These are phyloP conservation scores for Diachasma alloeum DNA, from an alignment of 1,140 invertebrate species.

Conservation along the genomic window DNA sequence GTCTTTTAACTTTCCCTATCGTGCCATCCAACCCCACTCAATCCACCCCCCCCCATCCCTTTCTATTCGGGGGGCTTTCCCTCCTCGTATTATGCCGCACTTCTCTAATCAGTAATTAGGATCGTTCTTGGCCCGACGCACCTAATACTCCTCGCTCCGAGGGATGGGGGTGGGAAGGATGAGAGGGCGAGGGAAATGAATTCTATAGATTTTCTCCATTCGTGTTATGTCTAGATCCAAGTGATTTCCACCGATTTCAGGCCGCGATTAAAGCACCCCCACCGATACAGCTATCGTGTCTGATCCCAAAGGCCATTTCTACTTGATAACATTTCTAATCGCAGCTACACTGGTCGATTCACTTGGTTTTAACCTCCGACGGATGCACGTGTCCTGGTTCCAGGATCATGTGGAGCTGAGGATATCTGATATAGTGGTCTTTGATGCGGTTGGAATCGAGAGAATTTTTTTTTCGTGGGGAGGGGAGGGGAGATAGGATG, in stretches of 20 bases:
- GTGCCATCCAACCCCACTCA: not conserved
- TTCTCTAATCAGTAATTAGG: conserved; percentile 8
- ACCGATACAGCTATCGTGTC: not conserved
- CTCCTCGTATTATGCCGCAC: conserved; percentile 7
- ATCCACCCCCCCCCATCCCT: not conserved
- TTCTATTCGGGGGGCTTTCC: not conserved
- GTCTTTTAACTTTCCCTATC: not conserved
- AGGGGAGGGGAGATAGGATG: not conserved
- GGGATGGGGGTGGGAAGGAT: not conserved
- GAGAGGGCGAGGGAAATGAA: not conserved
- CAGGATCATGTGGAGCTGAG: conserved; percentile 4
- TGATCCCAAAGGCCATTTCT: not conserved
- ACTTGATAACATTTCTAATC: conserved; percentile 8
- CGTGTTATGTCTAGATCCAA: conserved; percentile 8
- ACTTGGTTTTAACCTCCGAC: not conserved
- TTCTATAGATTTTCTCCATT: not conserved
- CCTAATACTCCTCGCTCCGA: not conserved
- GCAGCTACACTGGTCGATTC: not conserved
- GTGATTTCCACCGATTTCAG: conserved; percentile 1
- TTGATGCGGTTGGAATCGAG: not conserved
- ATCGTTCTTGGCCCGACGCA: not conserved
- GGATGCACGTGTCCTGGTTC: not conserved
- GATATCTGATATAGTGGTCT: not conserved
- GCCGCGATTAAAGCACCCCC: not conserved
- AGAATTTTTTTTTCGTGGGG: not conserved